Evolutionary conservation across 2,113 vertebrate genomes (phyloP), one percentile per base, ranked within the genome.

Genomic region (Agapornis roseicollis): DNA sequence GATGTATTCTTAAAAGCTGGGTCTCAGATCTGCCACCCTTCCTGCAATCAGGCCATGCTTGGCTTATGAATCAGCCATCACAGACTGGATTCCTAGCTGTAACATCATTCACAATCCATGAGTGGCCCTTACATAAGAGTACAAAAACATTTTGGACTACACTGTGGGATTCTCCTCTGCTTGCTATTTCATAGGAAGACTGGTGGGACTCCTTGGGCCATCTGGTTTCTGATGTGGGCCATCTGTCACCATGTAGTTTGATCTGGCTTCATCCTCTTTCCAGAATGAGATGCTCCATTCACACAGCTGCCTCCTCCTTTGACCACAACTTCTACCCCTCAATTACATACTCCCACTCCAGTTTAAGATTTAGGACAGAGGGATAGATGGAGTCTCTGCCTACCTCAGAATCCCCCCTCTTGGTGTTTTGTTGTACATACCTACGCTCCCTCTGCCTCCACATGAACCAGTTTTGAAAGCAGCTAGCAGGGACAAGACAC

Each of bases 281-380:
- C 65, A 89, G 93, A 93, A 89, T 27, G 39, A 50, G 65, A 60
- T 71, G 73, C 56, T 91, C 47, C 28, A 73, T 44, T 81, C 93
- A 85, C 42, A 55, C 87, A 96, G 93, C 92, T 94, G 93, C 88
- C 37, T 80, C 55, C 41, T 80, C 49, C 49, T 66, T 53, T 65
- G 49, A 68, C 56, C 9, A 1, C 66, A 64, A n/a, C 3, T 0
- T 44, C 89, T 52, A 80, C 41, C 80, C 70, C 65, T 72, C 58
- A 89, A 33, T 95, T 88, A 63, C 46, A 76, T 35, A 77, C 56
- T 58, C 86, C 61, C 77, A 93, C 65, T 71, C 61, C 1, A 1
- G 33, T 66, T 68, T 39, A 55, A 42, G 76, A 64, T 63, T 33
- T 16, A 90, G 37, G 50, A 58, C 41, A 77, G 80, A 83, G 52